Conservation (phyloP, 2,113 vertebrate species). For the Phrynocephalus versicolor region DNA sequence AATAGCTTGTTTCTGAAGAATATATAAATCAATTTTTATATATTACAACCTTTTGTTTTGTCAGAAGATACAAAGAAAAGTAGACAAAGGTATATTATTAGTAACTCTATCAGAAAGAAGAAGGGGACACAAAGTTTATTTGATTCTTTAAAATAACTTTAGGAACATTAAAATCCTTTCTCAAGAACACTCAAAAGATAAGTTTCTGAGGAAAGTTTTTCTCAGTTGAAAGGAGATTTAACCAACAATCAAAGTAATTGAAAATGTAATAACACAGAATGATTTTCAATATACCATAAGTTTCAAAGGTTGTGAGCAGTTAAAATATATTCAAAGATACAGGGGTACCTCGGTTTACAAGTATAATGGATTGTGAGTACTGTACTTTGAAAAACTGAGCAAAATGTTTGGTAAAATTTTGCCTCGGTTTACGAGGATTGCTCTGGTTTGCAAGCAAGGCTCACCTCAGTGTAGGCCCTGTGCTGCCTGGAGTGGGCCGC, state of each 20-base stretch:
- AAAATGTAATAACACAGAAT: neutral
- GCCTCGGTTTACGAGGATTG: no score
- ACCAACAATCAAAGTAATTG: neutral
- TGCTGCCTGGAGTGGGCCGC: no score
- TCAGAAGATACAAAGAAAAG: constrained; percentile 4
- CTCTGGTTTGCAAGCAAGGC: no score
- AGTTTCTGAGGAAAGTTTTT: neutral
- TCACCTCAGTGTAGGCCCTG: no score
- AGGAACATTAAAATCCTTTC: neutral
- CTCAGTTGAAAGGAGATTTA: neutral
- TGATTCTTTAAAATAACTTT: neutral
- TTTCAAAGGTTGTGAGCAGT: neutral
- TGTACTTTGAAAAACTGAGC: no score
- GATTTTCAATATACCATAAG: neutral
- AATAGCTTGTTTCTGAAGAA: constrained; percentile 58
- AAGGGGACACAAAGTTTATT: neutral
- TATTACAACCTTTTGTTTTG: constrained; percentile 32
- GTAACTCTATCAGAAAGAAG: neutral
- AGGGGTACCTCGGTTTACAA: no score
- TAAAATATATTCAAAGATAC: neutral
- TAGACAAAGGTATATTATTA: constrained; percentile 36
- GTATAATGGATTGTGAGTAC: no score
- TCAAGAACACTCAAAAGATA: neutral
- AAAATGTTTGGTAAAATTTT: no score
- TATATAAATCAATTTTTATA: constrained; percentile 40